Evolutionary conservation across 1,140 invertebrate species (phyloP), one percentile per base, ranked within the genome.

Genomic region (Sinonovacula constricta): DNA sequence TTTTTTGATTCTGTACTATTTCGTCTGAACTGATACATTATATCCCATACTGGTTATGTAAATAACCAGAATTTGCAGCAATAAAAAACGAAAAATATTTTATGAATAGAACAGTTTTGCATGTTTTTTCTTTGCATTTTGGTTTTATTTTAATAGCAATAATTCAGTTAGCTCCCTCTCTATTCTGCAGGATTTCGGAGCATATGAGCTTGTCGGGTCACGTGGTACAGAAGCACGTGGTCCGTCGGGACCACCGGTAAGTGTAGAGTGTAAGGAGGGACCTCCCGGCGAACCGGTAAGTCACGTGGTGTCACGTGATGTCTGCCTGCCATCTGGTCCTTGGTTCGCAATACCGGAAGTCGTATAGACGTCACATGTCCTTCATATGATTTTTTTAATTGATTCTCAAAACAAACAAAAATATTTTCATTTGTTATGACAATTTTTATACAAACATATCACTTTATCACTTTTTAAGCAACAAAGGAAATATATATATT

Each of bases 241-340:
- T 18, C 75, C 75, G 24, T 26, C 75, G 12, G 75, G 75, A 49
- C 66, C 45, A 4, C 75, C 75, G 66, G 75, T 78, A 78, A 78
- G 75, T 78, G 18, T n/a, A 31, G 63, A 54, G 24, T 76, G 72
- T 76, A 66, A 56, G 33, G 72, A 76, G 51, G 72, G 72, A 39
- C 72, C 62, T 45, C 62, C 72, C 28, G 72, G 72, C 51, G 39
- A 66, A 54, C 72, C 72, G 72, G 72, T 76, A 76, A 76, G 72
- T 54, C 51, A 34, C 36, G 0, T 33, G 28, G 49, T 51, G 12
- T 49, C 66, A 10, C 34, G 10, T 3, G 14, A 18, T n/a, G 34
- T 60, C 15, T 3, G 31, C 22, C 36, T 60, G 31, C 28, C 12
- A 33, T 31, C 24, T 57, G 24, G 18, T 28, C 54, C 31, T 2